Evolutionary conservation across 2,797 vertebrate species (phyloP).

Genomic region (Danio aesculapii): DNA sequence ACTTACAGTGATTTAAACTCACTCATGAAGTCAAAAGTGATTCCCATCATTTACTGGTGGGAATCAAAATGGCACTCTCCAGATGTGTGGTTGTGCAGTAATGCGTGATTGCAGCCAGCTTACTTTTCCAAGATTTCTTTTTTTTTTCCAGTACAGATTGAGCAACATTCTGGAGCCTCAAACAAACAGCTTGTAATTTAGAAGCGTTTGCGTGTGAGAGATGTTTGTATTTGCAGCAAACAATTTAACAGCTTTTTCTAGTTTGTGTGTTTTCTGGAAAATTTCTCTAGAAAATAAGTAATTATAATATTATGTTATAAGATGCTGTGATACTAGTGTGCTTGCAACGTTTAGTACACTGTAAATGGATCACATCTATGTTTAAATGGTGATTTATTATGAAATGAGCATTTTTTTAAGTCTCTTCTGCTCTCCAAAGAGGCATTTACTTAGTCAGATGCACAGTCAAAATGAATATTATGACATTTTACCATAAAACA

Average conservation of each 20-base stretch:
- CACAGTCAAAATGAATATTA: not conserved
- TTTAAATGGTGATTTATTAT: not conserved
- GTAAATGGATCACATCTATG: not conserved
- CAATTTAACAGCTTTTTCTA: not conserved
- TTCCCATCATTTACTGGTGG: not conserved
- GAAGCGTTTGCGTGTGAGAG: not conserved
- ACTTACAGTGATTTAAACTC: not conserved
- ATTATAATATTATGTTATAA: not conserved
- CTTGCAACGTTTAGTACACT: not conserved
- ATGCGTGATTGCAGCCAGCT: slow-evolving; percentile 1
- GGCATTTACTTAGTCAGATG: not conserved
- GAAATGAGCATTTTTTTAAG: not conserved
- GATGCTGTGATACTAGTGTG: not conserved
- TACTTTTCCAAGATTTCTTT: slow-evolving; percentile 16
- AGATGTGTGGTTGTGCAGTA: slow-evolving; percentile 18
- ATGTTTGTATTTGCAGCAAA: not conserved
- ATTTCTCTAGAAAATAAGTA: not conserved
- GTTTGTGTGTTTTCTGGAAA: not conserved
- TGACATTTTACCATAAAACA: too few species aligned
- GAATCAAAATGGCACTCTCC: not conserved
- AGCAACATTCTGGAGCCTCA: not conserved
- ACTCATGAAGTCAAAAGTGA: not conserved
- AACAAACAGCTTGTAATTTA: slow-evolving; percentile 6
- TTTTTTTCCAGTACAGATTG: not conserved
- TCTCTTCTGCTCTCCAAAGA: not conserved